Evolutionary conservation across 2,113 vertebrate species (phyloP), one percentile per base, ranked within the genome.

Genomic region (Callaeas wilsoni): DNA sequence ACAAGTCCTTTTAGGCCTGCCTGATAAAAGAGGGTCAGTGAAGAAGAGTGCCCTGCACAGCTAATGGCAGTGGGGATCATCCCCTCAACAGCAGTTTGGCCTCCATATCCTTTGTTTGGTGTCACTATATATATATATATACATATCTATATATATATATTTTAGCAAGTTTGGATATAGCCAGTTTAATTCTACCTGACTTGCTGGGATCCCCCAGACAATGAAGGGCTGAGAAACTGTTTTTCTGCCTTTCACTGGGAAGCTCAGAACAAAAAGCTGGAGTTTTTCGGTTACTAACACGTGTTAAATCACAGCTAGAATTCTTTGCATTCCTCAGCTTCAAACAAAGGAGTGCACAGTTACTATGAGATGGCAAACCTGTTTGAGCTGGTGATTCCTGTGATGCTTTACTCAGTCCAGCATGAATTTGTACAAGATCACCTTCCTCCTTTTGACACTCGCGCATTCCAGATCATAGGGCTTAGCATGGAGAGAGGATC

Each of bases 401-500:
- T 64, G 75, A 74, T 84, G 46, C 39, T 93, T 80, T 87, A 46
- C 64, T 76, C 87, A 87, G 65, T 76, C 83, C 84, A 71, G 47
- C 42, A 6, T 41, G 17, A 60, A 42, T 73, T 70, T 78, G 42
- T 87, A 42, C 26, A 27, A 49, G 80, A 52, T 91, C 91, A 88
- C 77, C 79, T 94, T 93, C 92, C 26, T 81, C 37, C 55, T 94
- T 67, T 68, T 35, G 46, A 10, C 77, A 27, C 37, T 57, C 4
- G 1, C 18, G 2, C 94, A 74, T 93, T 96, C 82, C 0, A 1
- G 75, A 89, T 87, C 90, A 52, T 80, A 76, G 75, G 75, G 92
- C 93, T 97, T 95, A 89, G 91, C 65, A 87, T 64, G 90, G 84
- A 87, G 96, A 96, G 92, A 87, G 82, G 73, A 92, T 87, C 41